Base-by-base conservation (phyloP, 2,797 vertebrate species). In the Nothura maculosa region DNA sequence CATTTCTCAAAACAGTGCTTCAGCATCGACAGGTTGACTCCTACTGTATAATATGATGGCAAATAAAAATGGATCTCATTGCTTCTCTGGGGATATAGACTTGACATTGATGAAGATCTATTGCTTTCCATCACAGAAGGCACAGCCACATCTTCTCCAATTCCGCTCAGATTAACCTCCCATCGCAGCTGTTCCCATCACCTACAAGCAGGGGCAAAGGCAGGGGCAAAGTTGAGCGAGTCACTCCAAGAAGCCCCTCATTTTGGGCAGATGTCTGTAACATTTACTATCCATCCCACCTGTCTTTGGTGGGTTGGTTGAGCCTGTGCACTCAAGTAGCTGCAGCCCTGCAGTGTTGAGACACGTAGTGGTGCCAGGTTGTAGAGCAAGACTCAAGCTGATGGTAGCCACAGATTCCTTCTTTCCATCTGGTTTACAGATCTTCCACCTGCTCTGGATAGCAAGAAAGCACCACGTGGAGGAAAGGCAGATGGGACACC, bases 271-370 rank as follows among this genome's bases (percentile, higher is more conserved):
- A 70, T 18, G 60, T 63, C 3, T 1, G 47, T 78, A n/a, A 91
- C 32, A 62, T 34, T 55, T 58, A 43, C 34, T 34, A 22, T 45
- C n/a, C 79, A 34, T 4, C 15, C 42, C 48, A 5, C 57, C 2
- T 2, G 0, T 28, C 61, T 87, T 52, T 18, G 38, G 68, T 45
- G 85, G 32, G 27, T 1, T 10, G 24, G 36, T 0, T 13, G 52
- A 52, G 57, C 0, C 0, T 10, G n/a, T 45, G 0, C 43, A 10
- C 57, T 61, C 36, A n/a, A 9, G 3, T 19, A 43, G 42, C 42
- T 92, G 30, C 1, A 0, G 15, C 20, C 10, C 19, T 27, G 10
- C 1, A 11, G 52, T 7, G 17, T 18, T n/a, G 52, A 17, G 52
- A 54, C 17, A n/a, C 17, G 9, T 17, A 19, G 19, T 6, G 13